Evolutionary conservation across 1,140 invertebrate species (phyloP), one percentile per base, ranked within the genome.

Genomic region (Protaetia brevitarsis): DNA sequence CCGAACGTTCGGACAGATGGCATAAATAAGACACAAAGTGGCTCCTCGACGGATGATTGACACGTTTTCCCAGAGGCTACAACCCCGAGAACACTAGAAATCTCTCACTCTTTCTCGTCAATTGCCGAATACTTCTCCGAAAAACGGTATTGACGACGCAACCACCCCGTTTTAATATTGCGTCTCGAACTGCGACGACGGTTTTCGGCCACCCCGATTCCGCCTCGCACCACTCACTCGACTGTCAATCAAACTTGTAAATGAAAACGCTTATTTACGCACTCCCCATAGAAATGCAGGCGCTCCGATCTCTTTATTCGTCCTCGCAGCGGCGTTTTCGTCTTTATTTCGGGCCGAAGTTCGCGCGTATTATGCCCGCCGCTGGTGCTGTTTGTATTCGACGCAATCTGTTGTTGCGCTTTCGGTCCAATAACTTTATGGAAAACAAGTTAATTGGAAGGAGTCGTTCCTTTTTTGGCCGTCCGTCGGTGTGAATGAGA

Each of bases 241-340:
- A 45, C 41, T 45, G 41, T 45, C 41, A 45, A 45, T 45, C 41
- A 45, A 45, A 45, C 41, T 45, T 45, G 41, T 45, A 45, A 45
- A 45, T 45, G 41, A 45, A 45, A 45, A 45, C 23, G 41, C 41
- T 45, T 45, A 45, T 45, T 45, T 45, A 45, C 41, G 23, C 41
- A 19, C 41, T 45, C 41, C 37, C 41, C 16, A 13, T 3, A 45
- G 4, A n/a, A 21, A 45, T 45, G 13, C 41, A 13, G 16, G 16
- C 41, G 41, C n/a, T n/a, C 19, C 41, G 41, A 45, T 45, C 41
- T 45, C 41, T 45, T 45, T 45, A 45, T 45, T 45, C 10, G 0
- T 45, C 41, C 41, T 21, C 10, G 5, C 23, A 21, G 19, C n/a
- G 41, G 23, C 41, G 41, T 45, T 37, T 37, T 37, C 34, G 10